A percentile compares a stretch with the other conserved stretches of the same genome.
Conservation (phyloP, 2,888 invertebrate species). For the Phyllotreta striolata region DNA sequence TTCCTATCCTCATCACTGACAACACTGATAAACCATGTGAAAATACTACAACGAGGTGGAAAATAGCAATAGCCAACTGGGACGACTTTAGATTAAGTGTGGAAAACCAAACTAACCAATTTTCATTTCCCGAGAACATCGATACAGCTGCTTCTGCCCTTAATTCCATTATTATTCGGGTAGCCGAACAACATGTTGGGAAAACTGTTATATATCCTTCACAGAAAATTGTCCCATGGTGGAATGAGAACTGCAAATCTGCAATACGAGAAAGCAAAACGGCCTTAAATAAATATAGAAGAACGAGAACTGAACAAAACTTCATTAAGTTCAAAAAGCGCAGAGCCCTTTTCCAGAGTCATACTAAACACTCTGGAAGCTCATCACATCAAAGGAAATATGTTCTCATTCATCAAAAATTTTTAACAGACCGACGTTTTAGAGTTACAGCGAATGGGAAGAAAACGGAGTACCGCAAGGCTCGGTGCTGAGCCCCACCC, state of each 20-base stretch:
- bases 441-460: slow-evolving; percentile 3
- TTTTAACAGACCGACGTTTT: slow-evolving; percentile 5
- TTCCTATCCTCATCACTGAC: too few relatives aligned
- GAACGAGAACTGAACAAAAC: too few relatives aligned
- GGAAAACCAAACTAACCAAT: neutral
- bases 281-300: slow-evolving; percentile 9
- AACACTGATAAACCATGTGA: slow-evolving; percentile 6
- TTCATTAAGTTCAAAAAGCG: too few relatives aligned
- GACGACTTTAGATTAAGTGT: neutral
- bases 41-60: slow-evolving; percentile 12
- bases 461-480: too few relatives aligned
- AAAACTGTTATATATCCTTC: neutral
- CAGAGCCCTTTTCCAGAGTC: too few relatives aligned
- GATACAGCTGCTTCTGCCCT: neutral
- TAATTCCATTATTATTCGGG: neutral
- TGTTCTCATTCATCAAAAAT: neutral
- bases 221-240: slow-evolving; percentile 8
- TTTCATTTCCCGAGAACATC: neutral
- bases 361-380: too few relatives aligned
- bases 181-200: neutral
- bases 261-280: slow-evolving; percentile 14
- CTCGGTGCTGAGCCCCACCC: slow-evolving; percentile 8
- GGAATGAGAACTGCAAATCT: slow-evolving; percentile 1
- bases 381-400: too few relatives aligned
- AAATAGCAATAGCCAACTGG: slow-evolving; percentile 22